These are phyloP conservation scores for Arothron firmamentum DNA, from an alignment of 2,113 vertebrate genomes.

Conservation along the genomic window DNA sequence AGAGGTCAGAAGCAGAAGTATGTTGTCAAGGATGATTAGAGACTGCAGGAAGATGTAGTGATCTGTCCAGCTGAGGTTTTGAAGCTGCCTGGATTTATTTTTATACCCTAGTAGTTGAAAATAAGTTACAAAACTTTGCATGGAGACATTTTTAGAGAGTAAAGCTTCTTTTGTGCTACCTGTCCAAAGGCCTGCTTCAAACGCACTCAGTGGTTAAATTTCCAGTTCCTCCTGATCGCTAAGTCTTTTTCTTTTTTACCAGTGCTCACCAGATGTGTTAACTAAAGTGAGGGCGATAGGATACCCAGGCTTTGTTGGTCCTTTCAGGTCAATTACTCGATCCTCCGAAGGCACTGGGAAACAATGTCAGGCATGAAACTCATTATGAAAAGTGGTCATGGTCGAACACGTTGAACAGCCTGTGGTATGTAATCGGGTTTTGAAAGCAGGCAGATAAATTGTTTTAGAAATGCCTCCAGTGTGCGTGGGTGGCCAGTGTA, in stretches of 20 bases:
- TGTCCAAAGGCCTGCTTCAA: not conserved
- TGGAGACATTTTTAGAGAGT: not conserved
- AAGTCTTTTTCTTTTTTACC: not conserved
- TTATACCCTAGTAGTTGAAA: not conserved
- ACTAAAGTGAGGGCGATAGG: slow-evolving; percentile 2
- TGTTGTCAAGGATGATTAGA: not conserved
- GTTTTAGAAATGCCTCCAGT: slow-evolving; percentile 5
- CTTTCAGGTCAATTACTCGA: slow-evolving; percentile 15
- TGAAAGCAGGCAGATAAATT: slow-evolving; percentile 5
- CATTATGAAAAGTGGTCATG: slow-evolving; percentile 50
- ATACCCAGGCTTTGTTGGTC: slow-evolving; percentile 14
- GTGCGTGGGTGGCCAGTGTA: not conserved
- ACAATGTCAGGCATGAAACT: slow-evolving; percentile 36
- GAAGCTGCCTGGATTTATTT: slow-evolving; percentile 34
- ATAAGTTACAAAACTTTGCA: not conserved
- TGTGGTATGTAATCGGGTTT: slow-evolving; percentile 15
- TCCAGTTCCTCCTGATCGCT: too few relatives aligned
- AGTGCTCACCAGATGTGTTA: slow-evolving; percentile 15
- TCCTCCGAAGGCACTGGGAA: slow-evolving; percentile 4
- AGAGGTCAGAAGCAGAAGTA: slow-evolving; percentile 7
- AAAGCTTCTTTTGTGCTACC: not conserved
- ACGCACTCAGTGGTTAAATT: not conserved
- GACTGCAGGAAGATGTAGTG: not conserved
- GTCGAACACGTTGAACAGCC: slow-evolving; percentile 9
- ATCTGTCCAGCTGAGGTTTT: not conserved